Conservation (phyloP, 2,888 invertebrate genomes). For the Acanthococcus lagerstroemiae region DNA sequence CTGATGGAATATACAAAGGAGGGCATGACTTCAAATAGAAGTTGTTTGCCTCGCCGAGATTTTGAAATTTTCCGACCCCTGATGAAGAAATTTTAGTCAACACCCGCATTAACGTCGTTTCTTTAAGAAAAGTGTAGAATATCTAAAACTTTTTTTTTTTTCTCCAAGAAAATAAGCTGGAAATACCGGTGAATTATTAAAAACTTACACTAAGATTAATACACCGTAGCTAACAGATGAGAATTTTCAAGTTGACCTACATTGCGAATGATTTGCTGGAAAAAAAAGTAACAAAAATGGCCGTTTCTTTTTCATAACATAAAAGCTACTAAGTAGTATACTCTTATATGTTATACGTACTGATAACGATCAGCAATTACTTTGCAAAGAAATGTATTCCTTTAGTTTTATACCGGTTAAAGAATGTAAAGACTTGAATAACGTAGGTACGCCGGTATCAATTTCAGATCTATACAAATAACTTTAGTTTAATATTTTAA, state of each 20-base stretch:
- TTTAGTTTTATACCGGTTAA: conserved; percentile 14
- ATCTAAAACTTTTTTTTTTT: background rate
- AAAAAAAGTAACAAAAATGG: background rate
- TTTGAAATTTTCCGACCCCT: too few relatives aligned
- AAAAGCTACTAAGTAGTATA: conserved; percentile 27
- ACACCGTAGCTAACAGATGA: conserved; percentile 4
- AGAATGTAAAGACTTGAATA: conserved; percentile 7
- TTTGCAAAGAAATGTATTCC: conserved; percentile 20
- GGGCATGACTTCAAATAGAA: too few relatives aligned
- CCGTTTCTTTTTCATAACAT: background rate
- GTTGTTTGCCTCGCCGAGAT: too few relatives aligned
- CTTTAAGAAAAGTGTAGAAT: background rate
- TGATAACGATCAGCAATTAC: conserved; percentile 30
- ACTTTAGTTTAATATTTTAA: conserved; percentile 26
- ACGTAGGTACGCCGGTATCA: background rate
- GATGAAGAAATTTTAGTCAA: too few relatives aligned
- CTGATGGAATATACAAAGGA: too few relatives aligned
- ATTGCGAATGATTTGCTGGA: conserved; percentile 6
- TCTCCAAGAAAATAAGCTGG: conserved; percentile 22
- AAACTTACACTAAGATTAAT: conserved; percentile 20
- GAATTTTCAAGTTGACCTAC: conserved; percentile 16
- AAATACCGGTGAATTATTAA: conserved; percentile 22
- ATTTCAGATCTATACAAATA: conserved; percentile 17
- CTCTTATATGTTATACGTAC: conserved; percentile 22
- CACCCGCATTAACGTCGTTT: too few relatives aligned